phyloP scores from a whole-genome alignment of 92 coral and sea anemone species.

The Phymanthus crucifer region DNA sequence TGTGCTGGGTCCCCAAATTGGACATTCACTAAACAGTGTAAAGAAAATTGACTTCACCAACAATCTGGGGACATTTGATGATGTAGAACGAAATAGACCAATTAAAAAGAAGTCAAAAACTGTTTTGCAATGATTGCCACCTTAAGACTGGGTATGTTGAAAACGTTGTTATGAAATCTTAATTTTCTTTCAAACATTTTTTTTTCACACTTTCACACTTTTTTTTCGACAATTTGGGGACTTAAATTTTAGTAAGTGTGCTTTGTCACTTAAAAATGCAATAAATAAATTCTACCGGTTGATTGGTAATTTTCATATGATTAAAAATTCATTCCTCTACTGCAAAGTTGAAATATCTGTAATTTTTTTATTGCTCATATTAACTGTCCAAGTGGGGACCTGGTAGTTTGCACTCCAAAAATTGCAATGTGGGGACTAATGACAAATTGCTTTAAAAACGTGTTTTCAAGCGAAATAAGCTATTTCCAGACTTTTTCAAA shows the following conservation, averaged over 20 bases:
- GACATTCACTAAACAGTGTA: too few species aligned
- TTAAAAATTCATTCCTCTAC: neutral
- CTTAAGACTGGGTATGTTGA: too few species aligned
- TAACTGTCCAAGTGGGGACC: neutral
- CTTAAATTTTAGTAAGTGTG: neutral
- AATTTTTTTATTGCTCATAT: neutral
- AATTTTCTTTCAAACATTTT: too few species aligned
- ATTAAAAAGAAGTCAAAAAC: too few species aligned
- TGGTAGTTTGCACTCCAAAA: constrained; percentile 2
- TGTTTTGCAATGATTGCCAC: too few species aligned
- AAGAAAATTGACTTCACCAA: too few species aligned
- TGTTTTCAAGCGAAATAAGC: constrained; percentile 5
- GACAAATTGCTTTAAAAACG: neutral
- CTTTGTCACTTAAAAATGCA: neutral
- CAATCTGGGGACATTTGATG: too few species aligned
- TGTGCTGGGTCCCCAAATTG: too few species aligned
- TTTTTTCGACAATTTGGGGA: constrained; percentile 20
- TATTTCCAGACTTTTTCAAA: constrained; percentile 10
- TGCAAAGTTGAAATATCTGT: neutral
- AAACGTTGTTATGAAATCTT: too few species aligned
- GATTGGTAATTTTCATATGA: neutral
- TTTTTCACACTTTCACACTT: too few species aligned
- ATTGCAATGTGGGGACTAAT: constrained; percentile 6
- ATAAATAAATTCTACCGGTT: neutral
- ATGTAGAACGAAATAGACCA: too few species aligned